Conservation (phyloP, 2,113 vertebrate genomes). For the Hippocampus zosterae region DNA sequence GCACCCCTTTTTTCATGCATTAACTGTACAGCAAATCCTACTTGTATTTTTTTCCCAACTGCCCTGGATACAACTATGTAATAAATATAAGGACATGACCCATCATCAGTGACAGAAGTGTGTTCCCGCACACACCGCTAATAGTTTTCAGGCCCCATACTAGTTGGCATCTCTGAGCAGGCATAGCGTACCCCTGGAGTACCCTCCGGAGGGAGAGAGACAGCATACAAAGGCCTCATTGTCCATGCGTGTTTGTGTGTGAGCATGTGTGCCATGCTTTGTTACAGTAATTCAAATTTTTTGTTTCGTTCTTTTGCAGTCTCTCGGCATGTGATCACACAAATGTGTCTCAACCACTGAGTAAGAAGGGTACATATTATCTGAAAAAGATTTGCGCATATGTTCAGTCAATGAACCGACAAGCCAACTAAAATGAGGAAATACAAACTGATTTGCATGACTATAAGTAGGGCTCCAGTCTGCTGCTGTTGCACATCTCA, state of each 20-base stretch:
- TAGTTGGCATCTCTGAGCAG: slow-evolving; percentile 64
- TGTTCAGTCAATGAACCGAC: neutral
- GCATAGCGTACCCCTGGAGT: slow-evolving; percentile 59
- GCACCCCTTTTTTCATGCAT: neutral
- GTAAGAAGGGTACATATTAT: neutral
- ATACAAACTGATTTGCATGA: neutral
- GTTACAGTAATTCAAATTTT: slow-evolving; percentile 45
- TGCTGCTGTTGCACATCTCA: neutral
- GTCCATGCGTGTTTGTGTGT: slow-evolving; percentile 39
- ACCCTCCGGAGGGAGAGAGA: slow-evolving; percentile 42
- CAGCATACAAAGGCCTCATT: slow-evolving; percentile 68
- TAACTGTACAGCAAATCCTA: neutral
- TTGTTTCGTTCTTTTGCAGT: slow-evolving; percentile 36
- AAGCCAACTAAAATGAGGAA: neutral
- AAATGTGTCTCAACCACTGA: slow-evolving; percentile 10
- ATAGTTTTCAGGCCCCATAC: slow-evolving; percentile 56
- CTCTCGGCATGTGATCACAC: slow-evolving; percentile 26
- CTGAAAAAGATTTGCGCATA: neutral
- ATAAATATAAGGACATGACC: neutral
- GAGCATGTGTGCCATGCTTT: slow-evolving; percentile 41
- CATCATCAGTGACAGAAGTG: neutral
- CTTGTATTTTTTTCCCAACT: neutral
- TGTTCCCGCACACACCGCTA: slow-evolving; percentile 8
- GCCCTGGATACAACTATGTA: neutral
- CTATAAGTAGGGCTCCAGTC: neutral